These are phyloP conservation scores for Mystacides longicornis DNA, from an alignment of 2,888 invertebrate species.

Conservation along the genomic window DNA sequence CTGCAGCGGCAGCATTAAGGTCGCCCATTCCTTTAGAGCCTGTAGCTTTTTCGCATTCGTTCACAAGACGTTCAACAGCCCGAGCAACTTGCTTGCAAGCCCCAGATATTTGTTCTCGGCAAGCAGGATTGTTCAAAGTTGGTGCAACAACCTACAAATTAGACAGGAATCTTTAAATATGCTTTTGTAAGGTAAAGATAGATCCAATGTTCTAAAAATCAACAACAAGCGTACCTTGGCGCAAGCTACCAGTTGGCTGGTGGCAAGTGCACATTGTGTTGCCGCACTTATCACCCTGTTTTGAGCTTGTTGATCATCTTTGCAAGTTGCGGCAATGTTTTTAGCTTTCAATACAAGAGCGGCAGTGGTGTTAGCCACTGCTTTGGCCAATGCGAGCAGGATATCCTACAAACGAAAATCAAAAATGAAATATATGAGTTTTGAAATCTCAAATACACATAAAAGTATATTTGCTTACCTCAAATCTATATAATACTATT, in stretches of 20 bases:
- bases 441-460: too few species aligned
- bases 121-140: conserved; percentile 71
- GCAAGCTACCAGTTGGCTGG: conserved; percentile 95
- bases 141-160: conserved; percentile 66
- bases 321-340: conserved; percentile 86
- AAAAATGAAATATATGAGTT: too few species aligned
- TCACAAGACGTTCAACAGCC: conserved; percentile 84
- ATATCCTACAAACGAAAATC: conserved; percentile 56
- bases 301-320: conserved; percentile 72
- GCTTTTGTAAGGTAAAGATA: too few species aligned
- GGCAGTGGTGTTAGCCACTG: conserved; percentile 96
- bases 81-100: conserved; percentile 90
- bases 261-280: conserved; percentile 93
- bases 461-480: neutral
- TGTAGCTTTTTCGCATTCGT: conserved; percentile 67
- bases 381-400: conserved; percentile 88
- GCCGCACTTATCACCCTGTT: conserved; percentile 91
- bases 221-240: conserved; percentile 60
- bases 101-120: conserved; percentile 84
- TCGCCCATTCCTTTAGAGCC: conserved; percentile 58
- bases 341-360: conserved; percentile 93
- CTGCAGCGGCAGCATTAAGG: conserved; percentile 75
- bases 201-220: neutral
- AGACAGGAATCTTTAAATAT: neutral
- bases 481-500: too few species aligned